Percentiles rank a stretch among this genome's conserved stretches.
Evolutionary conservation across 2,113 vertebrate species (phyloP).

Genomic region (Oncorhynchus mykiss): DNA sequence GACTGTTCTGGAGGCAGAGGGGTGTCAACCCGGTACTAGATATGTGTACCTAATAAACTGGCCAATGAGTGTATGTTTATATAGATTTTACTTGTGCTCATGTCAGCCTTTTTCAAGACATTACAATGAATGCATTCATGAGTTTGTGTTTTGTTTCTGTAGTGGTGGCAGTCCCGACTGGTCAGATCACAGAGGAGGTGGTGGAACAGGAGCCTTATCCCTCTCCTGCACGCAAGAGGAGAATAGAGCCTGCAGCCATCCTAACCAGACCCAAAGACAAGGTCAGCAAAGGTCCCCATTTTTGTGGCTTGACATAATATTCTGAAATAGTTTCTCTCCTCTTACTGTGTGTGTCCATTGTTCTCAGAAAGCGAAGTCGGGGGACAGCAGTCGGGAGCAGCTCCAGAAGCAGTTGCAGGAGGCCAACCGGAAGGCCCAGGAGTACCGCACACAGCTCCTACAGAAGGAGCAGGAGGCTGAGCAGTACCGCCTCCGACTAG

Average conservation of each 20-base stretch:
- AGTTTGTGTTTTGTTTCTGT: neutral
- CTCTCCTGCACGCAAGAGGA: slow-evolving; percentile 56
- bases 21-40: too few relatives aligned
- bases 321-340: too few relatives aligned
- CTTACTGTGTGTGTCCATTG: neutral
- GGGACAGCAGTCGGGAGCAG: slow-evolving; percentile 40
- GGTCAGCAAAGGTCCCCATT: slow-evolving; percentile 47
- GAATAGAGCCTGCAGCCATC: slow-evolving; percentile 24
- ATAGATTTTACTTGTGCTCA: neutral
- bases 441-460: slow-evolving; percentile 73
- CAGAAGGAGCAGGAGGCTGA: slow-evolving; percentile 77
- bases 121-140: neutral
- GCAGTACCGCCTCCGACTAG: slow-evolving; percentile 69
- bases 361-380: slow-evolving; percentile 16
- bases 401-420: slow-evolving; percentile 74
- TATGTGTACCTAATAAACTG: too few relatives aligned
- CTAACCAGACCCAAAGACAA: slow-evolving; percentile 41
- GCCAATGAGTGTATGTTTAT: neutral
- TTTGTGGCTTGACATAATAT: neutral
- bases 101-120: neutral
- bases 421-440: slow-evolving; percentile 70
- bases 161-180: slow-evolving; percentile 75
- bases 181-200: slow-evolving; percentile 69
- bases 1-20: too few relatives aligned
- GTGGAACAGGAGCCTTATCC: slow-evolving; percentile 46